Conservation (phyloP, 2,797 vertebrate species). For the Botia almorhae region DNA sequence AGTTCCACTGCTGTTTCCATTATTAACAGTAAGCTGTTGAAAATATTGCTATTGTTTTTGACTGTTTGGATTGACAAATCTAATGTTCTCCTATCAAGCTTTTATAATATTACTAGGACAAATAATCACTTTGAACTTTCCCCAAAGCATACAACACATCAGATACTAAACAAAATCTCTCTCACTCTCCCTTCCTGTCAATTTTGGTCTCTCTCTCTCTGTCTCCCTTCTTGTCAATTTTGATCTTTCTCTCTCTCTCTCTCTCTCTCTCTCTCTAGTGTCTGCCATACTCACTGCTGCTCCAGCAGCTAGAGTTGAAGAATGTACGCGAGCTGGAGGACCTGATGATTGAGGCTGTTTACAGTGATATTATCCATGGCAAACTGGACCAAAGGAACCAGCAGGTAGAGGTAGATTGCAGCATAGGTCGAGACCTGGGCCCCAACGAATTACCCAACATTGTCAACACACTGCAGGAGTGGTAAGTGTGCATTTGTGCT, state of each 20-base stretch:
- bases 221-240: too few relatives aligned
- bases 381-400: slow-evolving; percentile 98
- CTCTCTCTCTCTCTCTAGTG: slow-evolving; percentile 78
- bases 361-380: slow-evolving; percentile 98
- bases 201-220: neutral
- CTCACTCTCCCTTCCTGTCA: too few relatives aligned
- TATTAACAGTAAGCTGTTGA: neutral
- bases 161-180: neutral
- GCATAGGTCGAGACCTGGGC: slow-evolving; percentile 95
- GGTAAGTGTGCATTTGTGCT: slow-evolving; percentile 72
- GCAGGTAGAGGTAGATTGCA: slow-evolving; percentile 97
- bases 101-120: neutral
- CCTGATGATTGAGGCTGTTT: slow-evolving; percentile 96
- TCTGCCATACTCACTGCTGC: slow-evolving; percentile 96
- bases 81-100: neutral
- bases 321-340: slow-evolving; percentile 97
- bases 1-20: neutral
- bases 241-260: slow-evolving; percentile 32
- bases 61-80: neutral
- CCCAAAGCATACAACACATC: slow-evolving; percentile 7
- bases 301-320: slow-evolving; percentile 97
- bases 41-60: neutral
- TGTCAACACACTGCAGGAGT: slow-evolving; percentile 96
- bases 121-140: slow-evolving; percentile 1
- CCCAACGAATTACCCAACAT: slow-evolving; percentile 97